Percentiles rank a stretch among this genome's conserved stretches.
phyloP scores from a whole-genome alignment of 2,888 invertebrate genomes.

The Plusia festucae region DNA sequence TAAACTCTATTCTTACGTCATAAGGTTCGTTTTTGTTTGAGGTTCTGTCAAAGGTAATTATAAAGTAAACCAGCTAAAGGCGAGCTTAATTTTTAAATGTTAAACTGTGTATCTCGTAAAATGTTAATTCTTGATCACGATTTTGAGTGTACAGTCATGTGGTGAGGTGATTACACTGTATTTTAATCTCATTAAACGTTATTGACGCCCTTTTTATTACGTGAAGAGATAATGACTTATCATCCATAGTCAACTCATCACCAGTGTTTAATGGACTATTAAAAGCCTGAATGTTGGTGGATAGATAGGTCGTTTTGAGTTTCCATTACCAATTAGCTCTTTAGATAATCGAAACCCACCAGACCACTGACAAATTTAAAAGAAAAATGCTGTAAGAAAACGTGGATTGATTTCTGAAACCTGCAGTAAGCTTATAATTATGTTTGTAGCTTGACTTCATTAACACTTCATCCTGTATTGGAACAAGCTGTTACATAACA shows the following conservation, averaged over 20 bases:
- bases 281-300: neutral
- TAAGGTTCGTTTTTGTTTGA: conserved; percentile 30
- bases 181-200: conserved; percentile 20
- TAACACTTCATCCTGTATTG: too few relatives aligned
- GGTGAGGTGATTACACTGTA: conserved; percentile 42
- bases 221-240: neutral
- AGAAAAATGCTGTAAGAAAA: too few relatives aligned
- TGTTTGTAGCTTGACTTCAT: too few relatives aligned
- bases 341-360: too few relatives aligned
- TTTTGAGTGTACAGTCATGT: conserved; percentile 45
- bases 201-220: conserved; percentile 4
- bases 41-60: conserved; percentile 28
- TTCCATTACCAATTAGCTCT: too few relatives aligned
- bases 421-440: too few relatives aligned
- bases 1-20: conserved; percentile 7
- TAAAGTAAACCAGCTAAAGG: conserved; percentile 26
- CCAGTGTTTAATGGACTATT: too few relatives aligned
- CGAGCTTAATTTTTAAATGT: conserved; percentile 56
- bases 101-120: conserved; percentile 60
- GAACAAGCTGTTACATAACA: too few relatives aligned
- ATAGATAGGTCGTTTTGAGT: neutral
- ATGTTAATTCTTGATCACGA: conserved; percentile 59
- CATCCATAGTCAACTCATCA: neutral
- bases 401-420: too few relatives aligned
- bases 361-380: too few relatives aligned